A percentile compares a stretch with the other conserved stretches of the same genome.
These are phyloP conservation scores for Arctia plantaginis DNA, from an alignment of 2,888 invertebrate genomes.

Conservation along the genomic window DNA sequence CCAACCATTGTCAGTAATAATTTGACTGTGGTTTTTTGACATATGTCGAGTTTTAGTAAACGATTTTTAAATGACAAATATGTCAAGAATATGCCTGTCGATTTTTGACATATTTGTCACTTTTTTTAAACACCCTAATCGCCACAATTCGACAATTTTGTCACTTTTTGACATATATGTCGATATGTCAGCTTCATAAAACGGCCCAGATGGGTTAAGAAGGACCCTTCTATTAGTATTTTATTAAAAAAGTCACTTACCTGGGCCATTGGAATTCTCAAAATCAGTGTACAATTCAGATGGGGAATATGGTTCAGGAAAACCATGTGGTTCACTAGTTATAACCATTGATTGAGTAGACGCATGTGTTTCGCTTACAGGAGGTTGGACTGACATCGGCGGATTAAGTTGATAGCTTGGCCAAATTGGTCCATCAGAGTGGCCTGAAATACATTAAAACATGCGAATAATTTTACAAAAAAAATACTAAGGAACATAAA, in stretches of 20 bases:
- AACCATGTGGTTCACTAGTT: constrained; percentile 29
- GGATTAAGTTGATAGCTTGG: constrained; percentile 17
- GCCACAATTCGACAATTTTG: too few relatives aligned
- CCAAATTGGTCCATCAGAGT: constrained; percentile 31
- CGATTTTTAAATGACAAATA: too few relatives aligned
- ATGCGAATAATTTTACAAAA: neutral
- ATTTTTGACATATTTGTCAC: too few relatives aligned
- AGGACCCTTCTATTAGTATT: too few relatives aligned
- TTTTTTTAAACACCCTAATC: too few relatives aligned
- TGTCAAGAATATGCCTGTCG: too few relatives aligned
- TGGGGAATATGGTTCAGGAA: constrained; percentile 63
- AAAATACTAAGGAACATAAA: neutral
- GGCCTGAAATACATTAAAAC: neutral
- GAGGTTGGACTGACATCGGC: constrained; percentile 10
- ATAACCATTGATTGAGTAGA: constrained; percentile 36
- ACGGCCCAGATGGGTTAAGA: too few relatives aligned
- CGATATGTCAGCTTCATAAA: too few relatives aligned
- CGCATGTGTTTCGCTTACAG: neutral
- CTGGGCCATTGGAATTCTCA: constrained; percentile 12
- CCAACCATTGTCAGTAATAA: too few relatives aligned
- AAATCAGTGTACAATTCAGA: constrained; percentile 63
- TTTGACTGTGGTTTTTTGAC: too few relatives aligned
- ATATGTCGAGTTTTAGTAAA: too few relatives aligned
- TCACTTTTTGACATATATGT: too few relatives aligned
- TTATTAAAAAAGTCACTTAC: constrained; percentile 20